Percentiles rank a stretch among this genome's conserved stretches.
These are phyloP conservation scores for Chironomus tepperi DNA, from an alignment of 1,140 invertebrate genomes.

Conservation along the genomic window DNA sequence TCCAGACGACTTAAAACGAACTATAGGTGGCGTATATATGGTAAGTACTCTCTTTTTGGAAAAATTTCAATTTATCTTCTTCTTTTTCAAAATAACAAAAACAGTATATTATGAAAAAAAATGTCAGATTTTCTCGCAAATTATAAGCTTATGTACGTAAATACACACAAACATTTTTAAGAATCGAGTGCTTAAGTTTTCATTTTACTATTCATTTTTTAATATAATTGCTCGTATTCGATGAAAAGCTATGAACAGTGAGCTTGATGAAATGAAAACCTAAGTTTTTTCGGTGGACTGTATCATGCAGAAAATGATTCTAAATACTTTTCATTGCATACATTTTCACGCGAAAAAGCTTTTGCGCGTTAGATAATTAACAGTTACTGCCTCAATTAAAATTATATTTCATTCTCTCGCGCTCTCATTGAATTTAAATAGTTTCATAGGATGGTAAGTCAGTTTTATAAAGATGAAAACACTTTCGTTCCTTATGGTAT, in stretches of 20 bases:
- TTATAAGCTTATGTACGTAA: neutral
- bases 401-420: too few relatives aligned
- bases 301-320: too few relatives aligned
- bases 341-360: neutral
- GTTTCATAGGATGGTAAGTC: too few relatives aligned
- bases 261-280: too few relatives aligned
- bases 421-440: too few relatives aligned
- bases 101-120: neutral
- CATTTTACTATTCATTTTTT: too few relatives aligned
- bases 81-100: neutral
- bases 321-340: conserved; percentile 2
- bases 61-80: conserved; percentile 14
- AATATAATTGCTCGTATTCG: too few relatives aligned
- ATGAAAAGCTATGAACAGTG: too few relatives aligned
- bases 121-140: conserved; percentile 23
- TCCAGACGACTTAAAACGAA: neutral
- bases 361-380: conserved; percentile 13
- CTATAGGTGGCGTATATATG: neutral
- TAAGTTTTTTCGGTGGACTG: too few relatives aligned
- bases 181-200: too few relatives aligned
- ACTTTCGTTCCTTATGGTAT: too few relatives aligned
- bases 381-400: neutral
- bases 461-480: too few relatives aligned
- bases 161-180: neutral
- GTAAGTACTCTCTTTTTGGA: conserved; percentile 16